Base-by-base conservation (phyloP, 1,140 invertebrate genomes). In the Yoshiicerus persimilis region DNA sequence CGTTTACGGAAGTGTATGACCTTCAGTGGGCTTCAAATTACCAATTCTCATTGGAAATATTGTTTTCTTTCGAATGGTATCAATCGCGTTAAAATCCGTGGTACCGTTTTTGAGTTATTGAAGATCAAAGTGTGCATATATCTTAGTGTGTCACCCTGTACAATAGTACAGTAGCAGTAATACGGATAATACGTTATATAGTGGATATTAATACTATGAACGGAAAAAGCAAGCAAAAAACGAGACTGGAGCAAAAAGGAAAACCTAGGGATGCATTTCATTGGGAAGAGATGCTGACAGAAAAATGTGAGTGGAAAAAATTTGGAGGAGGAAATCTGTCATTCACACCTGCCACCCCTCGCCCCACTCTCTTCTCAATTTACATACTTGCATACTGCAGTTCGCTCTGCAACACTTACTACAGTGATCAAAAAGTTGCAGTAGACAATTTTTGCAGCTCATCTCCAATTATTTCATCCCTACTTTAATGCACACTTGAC, bases 261-360 rank as follows among this genome's bases (percentile, higher is more conserved):
- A 39, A 66, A 32, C 32, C 32, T 20, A 62, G 75, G 80, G 62
- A 84, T 88, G 56, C 47, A 85, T 89, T 89, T 87, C 87, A 87
- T 87, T 87, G 70, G 56, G 87, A 88, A 86, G 85, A 83, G 75
- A 62, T 56, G 86, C 85, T 89, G 88, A 89, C 85, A 89, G 87
- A 64, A 89, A 87, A 89, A 87, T 88, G 84, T 86, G 66, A 77
- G 87, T 88, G 70, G 87, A 88, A 88, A 88, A 88, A 88, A 88
- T 88, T 86, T 86, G 66, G 84, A 88, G 88, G 88, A 89, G 86
- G 86, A 86, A 89, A 88, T 88, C 89, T 88, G 89, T 90, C 89
- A 90, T 89, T 88, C 88, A 90, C 89, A 90, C 89, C 89, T 90
- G 89, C 88, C 86, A 85, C 89, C 30, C 80, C 41, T 70, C 77